Evolutionary conservation across 2,113 vertebrate genomes (phyloP).

Genomic region (Corythoichthys haematopterus): DNA sequence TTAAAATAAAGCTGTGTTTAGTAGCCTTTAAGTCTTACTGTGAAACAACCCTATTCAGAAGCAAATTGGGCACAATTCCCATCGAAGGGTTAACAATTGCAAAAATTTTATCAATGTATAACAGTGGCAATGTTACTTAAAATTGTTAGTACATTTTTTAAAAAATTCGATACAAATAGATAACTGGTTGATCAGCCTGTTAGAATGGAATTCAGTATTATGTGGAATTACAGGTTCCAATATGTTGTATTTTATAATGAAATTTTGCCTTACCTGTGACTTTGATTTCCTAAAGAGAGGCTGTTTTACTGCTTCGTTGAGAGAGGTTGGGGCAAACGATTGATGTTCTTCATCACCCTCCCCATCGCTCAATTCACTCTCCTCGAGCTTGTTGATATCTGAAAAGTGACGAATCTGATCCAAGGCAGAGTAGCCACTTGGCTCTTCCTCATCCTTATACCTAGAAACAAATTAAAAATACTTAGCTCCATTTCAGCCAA

Average conservation of each 20-base stretch:
- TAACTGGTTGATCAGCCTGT: not conserved
- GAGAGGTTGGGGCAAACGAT: constrained; percentile 79
- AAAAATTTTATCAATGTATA: not conserved
- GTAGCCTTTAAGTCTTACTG: no score
- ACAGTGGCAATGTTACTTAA: not conserved
- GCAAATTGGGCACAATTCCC: no score
- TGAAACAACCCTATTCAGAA: no score
- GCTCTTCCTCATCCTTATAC: constrained; percentile 84
- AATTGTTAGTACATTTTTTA: not conserved
- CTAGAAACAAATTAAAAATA: constrained; percentile 17
- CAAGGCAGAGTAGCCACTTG: constrained; percentile 86
- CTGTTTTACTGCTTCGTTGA: constrained; percentile 88
- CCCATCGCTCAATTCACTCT: constrained; percentile 84
- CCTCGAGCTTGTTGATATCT: constrained; percentile 89
- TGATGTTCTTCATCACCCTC: constrained; percentile 57
- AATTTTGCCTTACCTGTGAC: constrained; percentile 83
- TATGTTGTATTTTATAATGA: not conserved
- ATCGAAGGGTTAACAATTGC: no score
- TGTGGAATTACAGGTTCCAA: not conserved
- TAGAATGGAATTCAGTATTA: not conserved
- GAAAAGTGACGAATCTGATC: constrained; percentile 96
- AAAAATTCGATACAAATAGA: not conserved
- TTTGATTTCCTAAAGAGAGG: constrained; percentile 96
- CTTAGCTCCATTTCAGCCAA: not conserved
- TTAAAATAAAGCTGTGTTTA: no score